Conservation (phyloP, 2,113 vertebrate species). For the Siniperca chuatsi region DNA sequence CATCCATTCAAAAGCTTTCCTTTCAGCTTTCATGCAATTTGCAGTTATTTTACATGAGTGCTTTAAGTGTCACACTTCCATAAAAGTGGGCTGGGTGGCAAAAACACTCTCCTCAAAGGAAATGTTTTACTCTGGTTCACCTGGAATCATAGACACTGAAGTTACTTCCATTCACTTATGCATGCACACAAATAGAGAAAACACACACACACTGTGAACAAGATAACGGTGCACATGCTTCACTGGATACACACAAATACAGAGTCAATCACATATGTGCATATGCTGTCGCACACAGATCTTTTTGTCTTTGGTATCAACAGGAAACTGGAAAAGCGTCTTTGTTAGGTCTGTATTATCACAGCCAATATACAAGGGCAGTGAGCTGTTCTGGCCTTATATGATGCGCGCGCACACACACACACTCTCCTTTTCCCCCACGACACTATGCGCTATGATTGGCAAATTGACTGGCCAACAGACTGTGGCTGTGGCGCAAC, state of each 20-base stretch:
- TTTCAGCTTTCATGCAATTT: slow-evolving; percentile 76
- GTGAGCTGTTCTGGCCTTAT: slow-evolving; percentile 24
- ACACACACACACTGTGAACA: slow-evolving; percentile 29
- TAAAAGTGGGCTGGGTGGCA: slow-evolving; percentile 54
- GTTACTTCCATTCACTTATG: slow-evolving; percentile 52
- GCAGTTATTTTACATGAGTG: slow-evolving; percentile 77
- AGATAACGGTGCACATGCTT: slow-evolving; percentile 25
- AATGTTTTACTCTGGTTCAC: slow-evolving; percentile 66
- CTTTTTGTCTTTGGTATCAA: slow-evolving; percentile 54
- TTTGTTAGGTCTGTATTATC: slow-evolving; percentile 54
- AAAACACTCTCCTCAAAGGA: slow-evolving; percentile 42
- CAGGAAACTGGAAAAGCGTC: slow-evolving; percentile 41
- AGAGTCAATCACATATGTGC: slow-evolving; percentile 35
- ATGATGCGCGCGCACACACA: background rate
- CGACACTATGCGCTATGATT: slow-evolving; percentile 71
- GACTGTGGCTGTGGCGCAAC: slow-evolving; percentile 60
- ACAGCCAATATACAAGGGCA: slow-evolving; percentile 25
- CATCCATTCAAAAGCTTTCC: slow-evolving; percentile 55
- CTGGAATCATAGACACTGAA: slow-evolving; percentile 61
- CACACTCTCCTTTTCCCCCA: slow-evolving; percentile 27
- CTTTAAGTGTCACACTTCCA: slow-evolving; percentile 68
- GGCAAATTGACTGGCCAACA: slow-evolving; percentile 80
- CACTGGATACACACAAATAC: slow-evolving; percentile 50
- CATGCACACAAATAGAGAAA: slow-evolving; percentile 39
- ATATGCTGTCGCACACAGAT: slow-evolving; percentile 2